Evolutionary conservation across 1,140 invertebrate species (phyloP).

Genomic region (Drosophila setifemur): DNA sequence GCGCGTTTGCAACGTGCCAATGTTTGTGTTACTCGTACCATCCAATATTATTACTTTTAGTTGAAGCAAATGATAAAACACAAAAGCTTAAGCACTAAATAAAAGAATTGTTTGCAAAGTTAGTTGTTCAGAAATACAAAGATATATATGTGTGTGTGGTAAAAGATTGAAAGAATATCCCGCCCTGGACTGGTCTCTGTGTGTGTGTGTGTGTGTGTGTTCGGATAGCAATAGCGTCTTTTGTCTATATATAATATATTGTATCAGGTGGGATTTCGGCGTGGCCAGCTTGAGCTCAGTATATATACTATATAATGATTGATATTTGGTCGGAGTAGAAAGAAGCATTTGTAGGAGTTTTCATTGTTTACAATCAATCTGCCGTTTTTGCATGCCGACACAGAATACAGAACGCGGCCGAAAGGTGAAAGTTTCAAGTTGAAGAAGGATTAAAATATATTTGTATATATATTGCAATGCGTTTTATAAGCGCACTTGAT

Average conservation of each 20-base stretch:
- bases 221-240: slow-evolving; percentile 61
- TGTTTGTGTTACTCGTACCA: slow-evolving; percentile 15
- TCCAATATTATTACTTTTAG: not conserved
- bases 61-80: slow-evolving; percentile 20
- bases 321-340: slow-evolving; percentile 67
- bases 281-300: slow-evolving; percentile 76
- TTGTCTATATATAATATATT: slow-evolving; percentile 49
- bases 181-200: slow-evolving; percentile 37
- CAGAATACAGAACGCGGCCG: slow-evolving; percentile 45
- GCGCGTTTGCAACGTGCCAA: slow-evolving; percentile 61
- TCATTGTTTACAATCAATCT: slow-evolving; percentile 16
- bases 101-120: slow-evolving; percentile 55
- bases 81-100: slow-evolving; percentile 36
- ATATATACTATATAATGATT: slow-evolving; percentile 50
- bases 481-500: slow-evolving; percentile 74
- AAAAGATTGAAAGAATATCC: slow-evolving; percentile 43
- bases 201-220: slow-evolving; percentile 21
- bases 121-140: slow-evolving; percentile 54
- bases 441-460: slow-evolving; percentile 6
- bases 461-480: slow-evolving; percentile 68
- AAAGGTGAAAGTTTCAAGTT: slow-evolving; percentile 9
- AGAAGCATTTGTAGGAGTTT: slow-evolving; percentile 44
- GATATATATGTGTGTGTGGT: slow-evolving; percentile 21
- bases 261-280: slow-evolving; percentile 73
- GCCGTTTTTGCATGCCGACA: slow-evolving; percentile 38